These are phyloP conservation scores for Microcebus griseorufus DNA, from an alignment of 2,113 vertebrate genomes.

Conservation along the genomic window DNA sequence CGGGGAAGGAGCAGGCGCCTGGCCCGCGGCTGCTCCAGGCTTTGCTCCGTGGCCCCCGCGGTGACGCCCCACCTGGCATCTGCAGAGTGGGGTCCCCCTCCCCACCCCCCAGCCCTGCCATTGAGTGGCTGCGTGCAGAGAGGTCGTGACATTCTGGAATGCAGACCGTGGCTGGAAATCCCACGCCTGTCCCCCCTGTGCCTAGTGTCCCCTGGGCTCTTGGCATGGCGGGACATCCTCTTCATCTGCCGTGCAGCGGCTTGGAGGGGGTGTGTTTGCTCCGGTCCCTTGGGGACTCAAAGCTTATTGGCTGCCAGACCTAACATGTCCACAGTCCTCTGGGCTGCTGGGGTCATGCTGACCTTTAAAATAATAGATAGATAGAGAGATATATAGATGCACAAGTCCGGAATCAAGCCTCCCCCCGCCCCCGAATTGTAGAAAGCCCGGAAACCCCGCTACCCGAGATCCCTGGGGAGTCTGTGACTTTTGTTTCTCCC, in stretches of 20 bases:
- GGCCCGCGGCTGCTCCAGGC: neutral
- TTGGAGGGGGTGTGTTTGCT: too few species aligned
- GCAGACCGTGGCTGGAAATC: neutral
- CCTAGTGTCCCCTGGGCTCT: neutral
- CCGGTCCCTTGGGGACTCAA: neutral
- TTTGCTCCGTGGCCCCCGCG: neutral
- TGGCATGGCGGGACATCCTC: neutral
- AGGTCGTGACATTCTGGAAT: neutral
- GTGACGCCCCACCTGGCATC: too few species aligned
- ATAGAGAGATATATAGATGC: neutral
- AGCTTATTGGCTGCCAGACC: neutral
- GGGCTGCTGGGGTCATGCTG: neutral
- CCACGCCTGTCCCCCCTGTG: neutral
- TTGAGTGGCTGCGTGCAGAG: neutral
- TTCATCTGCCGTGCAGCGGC: neutral
- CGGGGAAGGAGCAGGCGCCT: neutral
- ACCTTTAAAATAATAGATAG: neutral
- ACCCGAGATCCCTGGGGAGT: neutral
- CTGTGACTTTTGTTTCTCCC: neutral
- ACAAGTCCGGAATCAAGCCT: neutral
- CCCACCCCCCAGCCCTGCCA: accelerated
- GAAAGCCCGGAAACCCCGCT: neutral
- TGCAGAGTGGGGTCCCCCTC: neutral
- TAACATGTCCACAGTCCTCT: neutral
- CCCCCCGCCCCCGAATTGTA: too few species aligned